Evolutionary conservation across 2,113 vertebrate species (phyloP).

Genomic region (Aegypius monachus): DNA sequence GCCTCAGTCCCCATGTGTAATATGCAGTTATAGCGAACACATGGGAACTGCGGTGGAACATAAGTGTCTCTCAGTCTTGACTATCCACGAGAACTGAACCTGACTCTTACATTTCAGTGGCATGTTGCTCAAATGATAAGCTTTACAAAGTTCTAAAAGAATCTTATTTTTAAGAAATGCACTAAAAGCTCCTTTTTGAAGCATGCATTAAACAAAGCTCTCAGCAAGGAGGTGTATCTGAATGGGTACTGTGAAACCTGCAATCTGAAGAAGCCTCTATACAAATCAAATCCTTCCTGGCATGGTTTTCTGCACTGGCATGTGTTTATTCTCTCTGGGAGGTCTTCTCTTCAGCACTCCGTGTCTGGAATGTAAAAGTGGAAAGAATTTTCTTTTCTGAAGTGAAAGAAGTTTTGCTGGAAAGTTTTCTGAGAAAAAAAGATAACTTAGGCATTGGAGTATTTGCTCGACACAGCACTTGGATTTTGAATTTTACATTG

Average conservation of each 20-base stretch:
- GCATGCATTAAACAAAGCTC: constrained; percentile 9
- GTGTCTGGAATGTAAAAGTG: not conserved
- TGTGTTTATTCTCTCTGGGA: constrained; percentile 41
- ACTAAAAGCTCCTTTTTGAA: constrained; percentile 26
- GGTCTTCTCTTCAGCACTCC: not conserved
- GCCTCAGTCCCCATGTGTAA: not conserved
- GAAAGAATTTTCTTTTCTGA: not conserved
- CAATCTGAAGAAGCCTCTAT: not conserved
- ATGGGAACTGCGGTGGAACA: fast-evolving
- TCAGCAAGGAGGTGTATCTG: not conserved
- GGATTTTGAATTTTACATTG: not conserved
- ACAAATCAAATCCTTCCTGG: constrained; percentile 13
- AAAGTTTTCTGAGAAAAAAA: not conserved
- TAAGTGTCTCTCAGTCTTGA: not conserved
- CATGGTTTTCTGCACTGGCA: not conserved
- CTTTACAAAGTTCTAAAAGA: constrained; percentile 2
- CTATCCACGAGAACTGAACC: not conserved
- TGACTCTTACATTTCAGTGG: not conserved
- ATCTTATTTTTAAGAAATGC: not conserved
- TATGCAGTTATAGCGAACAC: not conserved
- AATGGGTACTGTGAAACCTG: not conserved
- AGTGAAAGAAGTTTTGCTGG: not conserved
- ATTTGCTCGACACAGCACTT: not conserved
- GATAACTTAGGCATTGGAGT: not conserved
- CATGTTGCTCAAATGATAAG: not conserved